phyloP scores from a whole-genome alignment of 2,113 vertebrate genomes.

The Xenopus laevis region DNA sequence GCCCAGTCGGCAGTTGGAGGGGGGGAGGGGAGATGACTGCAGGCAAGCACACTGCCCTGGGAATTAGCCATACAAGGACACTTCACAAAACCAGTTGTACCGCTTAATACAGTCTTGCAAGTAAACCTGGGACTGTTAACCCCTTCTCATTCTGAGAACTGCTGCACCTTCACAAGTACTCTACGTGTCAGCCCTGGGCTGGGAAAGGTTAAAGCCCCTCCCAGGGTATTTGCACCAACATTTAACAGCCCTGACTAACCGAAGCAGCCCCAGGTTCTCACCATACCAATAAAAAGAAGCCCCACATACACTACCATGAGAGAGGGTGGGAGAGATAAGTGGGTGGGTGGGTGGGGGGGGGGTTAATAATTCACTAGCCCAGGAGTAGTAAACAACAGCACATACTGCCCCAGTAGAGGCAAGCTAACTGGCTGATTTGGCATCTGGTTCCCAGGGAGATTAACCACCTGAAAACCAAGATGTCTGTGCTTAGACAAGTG shows the following conservation, averaged over 20 bases:
- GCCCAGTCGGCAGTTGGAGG: neutral
- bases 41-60: neutral
- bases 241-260: neutral
- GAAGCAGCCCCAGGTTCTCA: constrained; percentile 40
- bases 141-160: too few relatives aligned
- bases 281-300: constrained; percentile 6
- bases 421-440: neutral
- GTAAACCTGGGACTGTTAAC: too few relatives aligned
- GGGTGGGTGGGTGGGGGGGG: neutral
- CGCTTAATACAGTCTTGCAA: neutral
- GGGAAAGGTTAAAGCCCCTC: neutral
- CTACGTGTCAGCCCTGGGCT: too few relatives aligned
- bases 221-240: neutral
- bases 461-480: neutral
- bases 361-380: constrained; percentile 21
- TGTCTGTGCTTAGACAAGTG: too few relatives aligned
- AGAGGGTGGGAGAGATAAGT: too few relatives aligned
- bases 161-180: too few relatives aligned
- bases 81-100: too few relatives aligned
- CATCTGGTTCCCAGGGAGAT: neutral
- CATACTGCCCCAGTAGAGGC: neutral
- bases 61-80: constrained; percentile 34
- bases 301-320: neutral
- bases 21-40: constrained; percentile 8
- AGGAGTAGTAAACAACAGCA: constrained; percentile 10